These are phyloP conservation scores for Micropoecilia bifurca DNA, from an alignment of 2,797 vertebrate species.

Conservation along the genomic window DNA sequence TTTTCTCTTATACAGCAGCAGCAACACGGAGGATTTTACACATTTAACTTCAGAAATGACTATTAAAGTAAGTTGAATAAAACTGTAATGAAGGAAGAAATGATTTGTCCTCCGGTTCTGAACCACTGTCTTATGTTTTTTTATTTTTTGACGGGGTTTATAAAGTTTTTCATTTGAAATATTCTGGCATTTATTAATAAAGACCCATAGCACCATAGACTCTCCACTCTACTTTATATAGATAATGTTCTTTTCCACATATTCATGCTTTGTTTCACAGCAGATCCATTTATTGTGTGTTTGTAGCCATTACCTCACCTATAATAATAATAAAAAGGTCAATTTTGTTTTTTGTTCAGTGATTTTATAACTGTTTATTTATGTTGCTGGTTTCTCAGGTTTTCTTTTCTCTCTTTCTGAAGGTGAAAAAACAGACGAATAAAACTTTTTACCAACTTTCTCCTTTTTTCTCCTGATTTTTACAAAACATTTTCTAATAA, in stretches of 20 bases:
- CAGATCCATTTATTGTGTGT: neutral
- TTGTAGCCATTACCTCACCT: neutral
- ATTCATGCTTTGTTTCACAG: neutral
- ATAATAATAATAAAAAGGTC: neutral
- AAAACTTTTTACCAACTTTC: too few species aligned
- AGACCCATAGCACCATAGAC: neutral
- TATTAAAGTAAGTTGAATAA: neutral
- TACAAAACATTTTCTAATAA: too few species aligned
- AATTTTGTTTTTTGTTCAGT: too few species aligned
- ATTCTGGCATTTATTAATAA: neutral
- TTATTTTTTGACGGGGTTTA: neutral
- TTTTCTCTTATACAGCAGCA: neutral
- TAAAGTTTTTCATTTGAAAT: neutral
- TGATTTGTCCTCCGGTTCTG: neutral
- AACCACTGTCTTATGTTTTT: neutral
- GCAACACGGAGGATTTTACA: neutral
- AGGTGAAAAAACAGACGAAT: too few species aligned
- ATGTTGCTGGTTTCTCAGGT: too few species aligned
- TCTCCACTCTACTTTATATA: neutral
- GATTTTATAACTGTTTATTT: too few species aligned
- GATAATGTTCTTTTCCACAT: neutral
- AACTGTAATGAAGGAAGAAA: neutral
- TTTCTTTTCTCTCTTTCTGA: too few species aligned
- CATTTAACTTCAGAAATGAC: neutral
- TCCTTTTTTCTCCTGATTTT: too few species aligned